Evolutionary conservation across 2,888 invertebrate genomes (phyloP).

Genomic region (Octodonta nipae): DNA sequence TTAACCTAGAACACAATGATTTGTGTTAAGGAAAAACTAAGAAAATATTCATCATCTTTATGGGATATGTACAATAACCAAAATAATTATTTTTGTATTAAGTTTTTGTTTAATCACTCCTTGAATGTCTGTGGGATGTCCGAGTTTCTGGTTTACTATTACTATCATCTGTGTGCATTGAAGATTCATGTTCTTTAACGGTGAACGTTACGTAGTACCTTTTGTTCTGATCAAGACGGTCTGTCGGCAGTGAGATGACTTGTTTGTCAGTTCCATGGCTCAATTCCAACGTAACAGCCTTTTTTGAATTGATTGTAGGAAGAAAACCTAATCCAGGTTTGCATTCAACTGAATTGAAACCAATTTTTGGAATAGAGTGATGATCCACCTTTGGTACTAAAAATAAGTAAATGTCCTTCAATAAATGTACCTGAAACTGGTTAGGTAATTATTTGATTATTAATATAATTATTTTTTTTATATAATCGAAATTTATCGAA

Average conservation of each 20-base stretch:
- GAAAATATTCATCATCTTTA: too few relatives aligned
- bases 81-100: neutral
- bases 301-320: slow-evolving; percentile 48
- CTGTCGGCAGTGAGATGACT: slow-evolving; percentile 75
- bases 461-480: too few relatives aligned
- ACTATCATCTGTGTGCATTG: slow-evolving; percentile 20
- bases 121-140: slow-evolving; percentile 31
- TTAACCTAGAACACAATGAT: too few relatives aligned
- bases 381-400: slow-evolving; percentile 68
- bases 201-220: slow-evolving; percentile 87
- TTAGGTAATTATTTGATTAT: too few relatives aligned
- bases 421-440: neutral
- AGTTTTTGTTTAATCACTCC: slow-evolving; percentile 29
- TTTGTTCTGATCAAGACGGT: slow-evolving; percentile 75
- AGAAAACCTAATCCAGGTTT: slow-evolving; percentile 41
- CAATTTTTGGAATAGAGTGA: slow-evolving; percentile 64
- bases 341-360: slow-evolving; percentile 31
- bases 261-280: slow-evolving; percentile 75
- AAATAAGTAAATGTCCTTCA: slow-evolving; percentile 26
- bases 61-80: too few relatives aligned
- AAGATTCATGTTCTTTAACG: slow-evolving; percentile 60
- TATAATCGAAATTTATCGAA: too few relatives aligned
- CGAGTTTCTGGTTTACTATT: slow-evolving; percentile 7
- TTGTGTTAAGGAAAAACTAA: too few relatives aligned
- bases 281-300: slow-evolving; percentile 61